Percentiles rank a stretch among this genome's conserved stretches.
phyloP scores from a whole-genome alignment of 2,888 invertebrate species.

The Hydroisotoma schaefferi region DNA sequence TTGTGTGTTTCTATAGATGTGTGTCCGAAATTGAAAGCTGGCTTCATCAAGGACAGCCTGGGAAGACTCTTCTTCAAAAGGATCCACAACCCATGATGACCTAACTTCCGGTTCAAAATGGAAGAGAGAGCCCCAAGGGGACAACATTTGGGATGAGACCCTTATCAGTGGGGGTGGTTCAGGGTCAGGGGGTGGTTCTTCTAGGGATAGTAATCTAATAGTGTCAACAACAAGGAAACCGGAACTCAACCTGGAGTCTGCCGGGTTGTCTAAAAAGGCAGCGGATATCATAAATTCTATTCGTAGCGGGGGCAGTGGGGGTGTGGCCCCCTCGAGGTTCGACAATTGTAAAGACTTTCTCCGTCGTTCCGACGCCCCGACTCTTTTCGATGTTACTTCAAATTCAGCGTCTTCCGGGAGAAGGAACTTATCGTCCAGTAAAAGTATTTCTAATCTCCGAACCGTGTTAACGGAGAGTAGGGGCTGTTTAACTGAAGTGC shows the following conservation, averaged over 20 bases:
- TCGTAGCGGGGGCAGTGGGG: conserved; percentile 1
- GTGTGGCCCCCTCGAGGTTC: conserved; percentile 22
- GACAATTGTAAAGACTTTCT: conserved; percentile 45
- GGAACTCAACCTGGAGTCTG: conserved; percentile 8
- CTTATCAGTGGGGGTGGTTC: no score
- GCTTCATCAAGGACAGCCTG: conserved; percentile 46
- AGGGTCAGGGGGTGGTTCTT: no score
- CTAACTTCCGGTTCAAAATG: no score
- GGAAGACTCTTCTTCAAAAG: conserved; percentile 37
- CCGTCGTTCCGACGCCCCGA: conserved; percentile 32
- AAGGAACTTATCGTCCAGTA: conserved; percentile 31
- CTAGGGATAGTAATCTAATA: no score
- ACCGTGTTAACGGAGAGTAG: conserved; percentile 34
- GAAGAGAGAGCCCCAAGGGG: no score
- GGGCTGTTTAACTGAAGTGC: conserved; percentile 38
- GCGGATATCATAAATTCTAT: conserved; percentile 15
- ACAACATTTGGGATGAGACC: no score
- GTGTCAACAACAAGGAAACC: not conserved
- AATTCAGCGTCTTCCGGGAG: conserved; percentile 12
- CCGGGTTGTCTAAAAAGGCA: conserved; percentile 14
- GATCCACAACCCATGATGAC: no score
- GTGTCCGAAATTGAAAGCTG: conserved; percentile 45
- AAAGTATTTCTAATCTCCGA: conserved; percentile 41
- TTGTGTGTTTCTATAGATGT: conserved; percentile 31
- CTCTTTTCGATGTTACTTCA: conserved; percentile 14